These are phyloP conservation scores for Platorchestia sp. DNA, from an alignment of 1,140 invertebrate species.

Conservation along the genomic window DNA sequence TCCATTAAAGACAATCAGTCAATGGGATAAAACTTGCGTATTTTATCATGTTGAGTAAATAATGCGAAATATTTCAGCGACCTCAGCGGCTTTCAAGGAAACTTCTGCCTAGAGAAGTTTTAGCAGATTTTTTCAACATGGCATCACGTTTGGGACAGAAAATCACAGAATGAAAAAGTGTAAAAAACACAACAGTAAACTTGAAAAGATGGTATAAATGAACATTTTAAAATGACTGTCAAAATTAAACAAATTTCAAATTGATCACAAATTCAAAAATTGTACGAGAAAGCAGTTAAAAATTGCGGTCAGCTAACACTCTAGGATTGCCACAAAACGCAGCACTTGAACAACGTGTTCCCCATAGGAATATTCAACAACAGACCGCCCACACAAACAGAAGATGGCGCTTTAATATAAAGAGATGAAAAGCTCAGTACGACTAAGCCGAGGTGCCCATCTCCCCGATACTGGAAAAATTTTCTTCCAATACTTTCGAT, in stretches of 20 bases:
- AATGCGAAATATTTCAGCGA: neutral
- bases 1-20: neutral
- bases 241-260: neutral
- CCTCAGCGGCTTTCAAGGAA: neutral
- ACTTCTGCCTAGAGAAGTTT: neutral
- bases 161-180: neutral
- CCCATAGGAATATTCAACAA: neutral
- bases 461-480: neutral
- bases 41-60: neutral
- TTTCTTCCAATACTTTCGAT: slow-evolving; percentile 43
- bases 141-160: neutral
- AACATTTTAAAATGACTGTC: neutral
- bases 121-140: neutral
- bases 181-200: neutral
- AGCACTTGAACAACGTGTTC: neutral
- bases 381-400: neutral
- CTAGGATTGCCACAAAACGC: neutral
- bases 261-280: neutral
- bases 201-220: neutral
- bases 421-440: neutral
- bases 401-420: neutral
- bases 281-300: neutral
- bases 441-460: neutral
- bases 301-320: too few species aligned
- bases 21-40: neutral